Evolutionary conservation across 2,113 vertebrate species (phyloP).

Genomic region (Siniperca chuatsi): DNA sequence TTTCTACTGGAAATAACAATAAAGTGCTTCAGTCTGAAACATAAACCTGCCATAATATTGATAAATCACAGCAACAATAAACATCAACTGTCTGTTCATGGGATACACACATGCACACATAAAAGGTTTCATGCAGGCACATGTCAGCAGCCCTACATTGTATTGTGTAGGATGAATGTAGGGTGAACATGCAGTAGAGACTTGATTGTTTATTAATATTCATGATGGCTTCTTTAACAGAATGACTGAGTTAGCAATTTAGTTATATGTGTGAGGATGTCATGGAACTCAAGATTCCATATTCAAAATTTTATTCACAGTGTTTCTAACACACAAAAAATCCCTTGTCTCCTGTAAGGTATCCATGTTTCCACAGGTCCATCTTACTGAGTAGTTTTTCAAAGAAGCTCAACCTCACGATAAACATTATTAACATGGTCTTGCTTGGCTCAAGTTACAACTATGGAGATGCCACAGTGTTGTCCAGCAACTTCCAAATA

Average conservation of each 20-base stretch:
- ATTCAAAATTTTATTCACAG: conserved; percentile 45
- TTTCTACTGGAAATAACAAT: neutral
- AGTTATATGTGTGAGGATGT: neutral
- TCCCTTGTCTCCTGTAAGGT: neutral
- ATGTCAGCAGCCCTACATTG: neutral
- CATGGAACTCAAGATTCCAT: neutral
- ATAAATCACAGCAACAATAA: conserved; percentile 10
- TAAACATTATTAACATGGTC: neutral
- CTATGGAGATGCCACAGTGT: neutral
- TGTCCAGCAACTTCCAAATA: conserved; percentile 13
- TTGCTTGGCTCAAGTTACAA: conserved; percentile 19
- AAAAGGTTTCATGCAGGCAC: conserved; percentile 19
- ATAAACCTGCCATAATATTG: conserved; percentile 17
- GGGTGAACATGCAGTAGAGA: conserved; percentile 19
- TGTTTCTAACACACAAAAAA: conserved; percentile 14
- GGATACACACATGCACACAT: conserved; percentile 10
- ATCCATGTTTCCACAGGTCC: neutral
- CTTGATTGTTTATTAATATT: conserved; percentile 30
- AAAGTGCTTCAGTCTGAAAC: conserved; percentile 40
- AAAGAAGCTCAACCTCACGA: conserved; percentile 17
- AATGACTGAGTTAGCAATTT: neutral
- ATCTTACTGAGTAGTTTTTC: neutral
- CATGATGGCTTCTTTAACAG: neutral
- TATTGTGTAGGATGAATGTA: neutral
- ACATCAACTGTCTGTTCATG: conserved; percentile 7